Percentiles rank a stretch among this genome's conserved stretches.
phyloP scores from a whole-genome alignment of 2,797 vertebrate species.

The Neosilurus hyrtlii region DNA sequence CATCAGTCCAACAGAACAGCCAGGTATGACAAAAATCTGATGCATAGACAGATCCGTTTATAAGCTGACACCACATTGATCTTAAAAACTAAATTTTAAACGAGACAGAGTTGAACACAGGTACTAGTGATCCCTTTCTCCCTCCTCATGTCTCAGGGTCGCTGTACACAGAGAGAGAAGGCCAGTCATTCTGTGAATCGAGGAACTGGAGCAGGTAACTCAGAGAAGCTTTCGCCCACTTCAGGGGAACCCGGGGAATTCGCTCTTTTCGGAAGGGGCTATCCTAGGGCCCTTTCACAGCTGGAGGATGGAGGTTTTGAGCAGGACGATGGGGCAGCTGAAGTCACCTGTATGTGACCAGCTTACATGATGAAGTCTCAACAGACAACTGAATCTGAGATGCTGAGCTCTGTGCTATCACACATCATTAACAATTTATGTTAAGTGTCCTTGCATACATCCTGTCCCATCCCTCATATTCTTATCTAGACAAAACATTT shows the following conservation, averaged over 20 bases:
- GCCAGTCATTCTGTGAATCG: slow-evolving; percentile 64
- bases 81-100: not conserved
- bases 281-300: slow-evolving; percentile 77
- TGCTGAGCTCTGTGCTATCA: slow-evolving; percentile 14
- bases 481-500: not conserved
- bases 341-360: slow-evolving; percentile 94
- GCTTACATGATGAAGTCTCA: not conserved
- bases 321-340: slow-evolving; percentile 89
- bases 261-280: slow-evolving; percentile 77
- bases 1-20: slow-evolving; percentile 52
- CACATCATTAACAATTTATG: not conserved
- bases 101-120: not conserved
- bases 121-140: not conserved
- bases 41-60: not conserved
- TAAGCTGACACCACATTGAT: not conserved
- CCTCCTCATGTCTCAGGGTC: slow-evolving; percentile 50
- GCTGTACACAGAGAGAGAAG: slow-evolving; percentile 51
- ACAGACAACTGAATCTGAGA: not conserved
- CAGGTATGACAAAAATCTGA: slow-evolving; percentile 55
- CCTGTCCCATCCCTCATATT: slow-evolving; percentile 9
- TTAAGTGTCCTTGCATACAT: not conserved
- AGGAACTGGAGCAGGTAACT: slow-evolving; percentile 49
- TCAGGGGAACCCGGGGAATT: slow-evolving; percentile 74
- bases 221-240: slow-evolving; percentile 58
- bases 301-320: slow-evolving; percentile 89